Percentiles rank a stretch among this genome's conserved stretches.
Conservation (phyloP, 2,888 invertebrate species). For the Coleophora deauratella region DNA sequence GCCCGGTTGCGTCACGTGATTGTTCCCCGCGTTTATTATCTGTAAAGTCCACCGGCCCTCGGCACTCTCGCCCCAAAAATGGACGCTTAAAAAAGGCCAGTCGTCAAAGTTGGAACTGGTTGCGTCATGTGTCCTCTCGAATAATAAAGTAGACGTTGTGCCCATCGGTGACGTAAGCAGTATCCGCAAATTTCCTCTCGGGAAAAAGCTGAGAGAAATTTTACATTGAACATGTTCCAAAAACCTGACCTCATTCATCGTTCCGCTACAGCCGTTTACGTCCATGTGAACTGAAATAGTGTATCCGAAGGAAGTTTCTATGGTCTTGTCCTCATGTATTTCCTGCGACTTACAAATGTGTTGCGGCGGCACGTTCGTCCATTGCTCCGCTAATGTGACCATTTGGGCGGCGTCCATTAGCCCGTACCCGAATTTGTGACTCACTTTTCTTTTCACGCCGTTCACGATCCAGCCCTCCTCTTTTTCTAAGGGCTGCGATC, state of each 20-base stretch:
- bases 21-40: conserved; percentile 82
- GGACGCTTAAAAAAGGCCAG: conserved; percentile 99
- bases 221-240: conserved; percentile 98
- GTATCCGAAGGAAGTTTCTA: conserved; percentile 83
- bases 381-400: conserved; percentile 93
- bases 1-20: conserved; percentile 88
- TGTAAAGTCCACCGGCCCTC: conserved; percentile 92
- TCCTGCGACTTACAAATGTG: conserved; percentile 96
- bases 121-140: conserved; percentile 93
- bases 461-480: conserved; percentile 96
- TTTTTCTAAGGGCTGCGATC: conserved; percentile 90
- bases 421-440: conserved; percentile 99
- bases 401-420: conserved; percentile 97
- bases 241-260: conserved; percentile 89
- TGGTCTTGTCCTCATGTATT: conserved; percentile 86
- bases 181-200: conserved; percentile 93
- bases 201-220: conserved; percentile 92
- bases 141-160: conserved; percentile 92
- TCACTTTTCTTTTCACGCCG: conserved; percentile 94
- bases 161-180: conserved; percentile 94
- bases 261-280: conserved; percentile 91
- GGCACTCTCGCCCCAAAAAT: conserved; percentile 97
- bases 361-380: conserved; percentile 95
- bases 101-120: conserved; percentile 95
- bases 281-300: conserved; percentile 89